These are phyloP conservation scores for Selene dorsalis DNA, from an alignment of 2,797 vertebrate species.

Conservation along the genomic window DNA sequence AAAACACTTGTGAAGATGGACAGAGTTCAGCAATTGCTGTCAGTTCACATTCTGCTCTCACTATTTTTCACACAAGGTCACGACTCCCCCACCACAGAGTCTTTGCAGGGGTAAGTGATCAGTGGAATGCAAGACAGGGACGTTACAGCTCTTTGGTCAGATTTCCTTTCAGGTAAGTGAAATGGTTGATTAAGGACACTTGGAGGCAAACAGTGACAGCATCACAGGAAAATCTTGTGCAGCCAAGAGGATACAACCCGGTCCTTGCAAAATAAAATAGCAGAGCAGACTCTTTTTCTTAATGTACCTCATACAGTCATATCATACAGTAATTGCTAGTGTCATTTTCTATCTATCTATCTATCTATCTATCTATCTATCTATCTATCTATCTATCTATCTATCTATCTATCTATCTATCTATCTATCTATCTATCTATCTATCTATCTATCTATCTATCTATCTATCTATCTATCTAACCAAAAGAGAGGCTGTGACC, in stretches of 20 bases:
- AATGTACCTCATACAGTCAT: too few species aligned
- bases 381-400: too few species aligned
- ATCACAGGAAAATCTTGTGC: conserved; percentile 8
- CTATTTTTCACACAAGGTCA: conserved; percentile 11
- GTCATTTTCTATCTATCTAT: too few species aligned
- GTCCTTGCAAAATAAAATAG: neutral
- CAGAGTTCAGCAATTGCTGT: neutral
- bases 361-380: too few species aligned
- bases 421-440: too few species aligned
- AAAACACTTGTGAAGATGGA: neutral
- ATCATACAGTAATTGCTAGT: too few species aligned
- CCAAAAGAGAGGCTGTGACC: too few species aligned
- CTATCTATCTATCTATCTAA: too few species aligned
- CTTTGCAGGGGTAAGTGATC: conserved; percentile 4
- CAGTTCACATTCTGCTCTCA: neutral
- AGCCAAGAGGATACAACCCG: neutral
- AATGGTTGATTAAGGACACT: neutral
- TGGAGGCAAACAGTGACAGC: neutral
- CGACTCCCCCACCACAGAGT: neutral
- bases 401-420: too few species aligned
- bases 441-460: too few species aligned
- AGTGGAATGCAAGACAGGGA: conserved; percentile 10
- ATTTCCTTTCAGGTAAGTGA: conserved; percentile 15
- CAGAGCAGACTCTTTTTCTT: too few species aligned
- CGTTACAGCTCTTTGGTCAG: conserved; percentile 7